Conservation (phyloP, 2,797 vertebrate genomes). For the Luscinia luscinia region DNA sequence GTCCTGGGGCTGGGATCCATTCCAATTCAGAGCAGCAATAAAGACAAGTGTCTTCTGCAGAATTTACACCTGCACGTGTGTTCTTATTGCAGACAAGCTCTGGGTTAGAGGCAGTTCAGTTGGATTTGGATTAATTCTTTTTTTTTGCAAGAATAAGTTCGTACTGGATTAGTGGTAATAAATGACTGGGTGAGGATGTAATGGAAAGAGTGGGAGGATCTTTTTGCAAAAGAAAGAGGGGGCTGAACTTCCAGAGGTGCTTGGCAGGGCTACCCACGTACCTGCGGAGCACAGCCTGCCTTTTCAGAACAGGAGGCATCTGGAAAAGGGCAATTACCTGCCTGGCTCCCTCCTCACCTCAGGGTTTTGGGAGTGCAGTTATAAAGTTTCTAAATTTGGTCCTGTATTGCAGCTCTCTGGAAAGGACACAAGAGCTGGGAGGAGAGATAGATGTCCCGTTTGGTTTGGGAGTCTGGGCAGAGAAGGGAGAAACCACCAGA, state of each 20-base stretch:
- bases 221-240: not conserved
- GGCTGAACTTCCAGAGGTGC: conserved; percentile 4
- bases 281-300: not conserved
- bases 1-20: not conserved
- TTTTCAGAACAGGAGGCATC: not conserved
- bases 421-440: not conserved
- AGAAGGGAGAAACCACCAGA: not conserved
- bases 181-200: not conserved
- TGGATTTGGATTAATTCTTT: not conserved
- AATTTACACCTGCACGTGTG: not conserved
- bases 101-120: not conserved
- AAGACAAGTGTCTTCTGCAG: not conserved
- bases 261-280: not conserved
- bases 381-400: not conserved
- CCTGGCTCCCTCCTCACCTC: not conserved
- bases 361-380: not conserved
- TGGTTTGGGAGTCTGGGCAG: not conserved
- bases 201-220: not conserved
- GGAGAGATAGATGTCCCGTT: not conserved
- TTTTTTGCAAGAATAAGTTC: not conserved
- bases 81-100: not conserved
- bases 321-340: not conserved
- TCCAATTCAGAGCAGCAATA: not conserved
- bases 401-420: not conserved
- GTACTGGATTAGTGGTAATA: not conserved